Percentiles rank a stretch among this genome's conserved stretches.
Evolutionary conservation across 2,113 vertebrate species (phyloP).

Genomic region (Spheniscus mendiculus): DNA sequence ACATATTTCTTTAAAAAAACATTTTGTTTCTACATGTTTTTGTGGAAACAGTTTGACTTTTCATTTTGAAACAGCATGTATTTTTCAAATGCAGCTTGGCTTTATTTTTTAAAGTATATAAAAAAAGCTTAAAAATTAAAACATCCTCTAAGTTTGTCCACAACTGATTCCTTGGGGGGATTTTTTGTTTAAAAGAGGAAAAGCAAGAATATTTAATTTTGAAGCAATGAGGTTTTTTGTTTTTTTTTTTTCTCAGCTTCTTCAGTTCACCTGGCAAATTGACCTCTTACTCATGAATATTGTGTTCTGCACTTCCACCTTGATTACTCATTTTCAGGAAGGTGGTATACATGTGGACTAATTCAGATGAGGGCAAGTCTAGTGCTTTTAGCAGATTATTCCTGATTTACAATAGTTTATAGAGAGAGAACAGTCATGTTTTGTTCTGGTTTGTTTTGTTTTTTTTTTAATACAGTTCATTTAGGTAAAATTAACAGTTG

Average conservation of each 20-base stretch:
- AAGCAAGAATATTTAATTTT: background rate
- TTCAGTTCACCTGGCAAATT: background rate
- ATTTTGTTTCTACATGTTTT: background rate
- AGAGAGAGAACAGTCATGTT: background rate
- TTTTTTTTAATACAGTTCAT: background rate
- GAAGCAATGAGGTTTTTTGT: background rate
- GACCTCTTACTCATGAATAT: background rate
- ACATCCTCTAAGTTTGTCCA: background rate
- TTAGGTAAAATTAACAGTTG: background rate
- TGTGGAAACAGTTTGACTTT: background rate
- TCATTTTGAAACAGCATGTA: background rate
- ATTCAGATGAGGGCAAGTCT: background rate
- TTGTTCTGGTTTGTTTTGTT: background rate
- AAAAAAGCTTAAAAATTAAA: background rate
- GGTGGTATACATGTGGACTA: background rate
- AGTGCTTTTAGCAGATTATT: background rate
- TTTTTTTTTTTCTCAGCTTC: background rate
- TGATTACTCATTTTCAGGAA: background rate
- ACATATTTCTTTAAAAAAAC: fast-evolving
- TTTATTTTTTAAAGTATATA: background rate
- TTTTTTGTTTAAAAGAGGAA: background rate
- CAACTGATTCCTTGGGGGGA: background rate
- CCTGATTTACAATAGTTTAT: background rate
- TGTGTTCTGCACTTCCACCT: background rate
- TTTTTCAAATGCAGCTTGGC: background rate